Evolutionary conservation across 2,888 invertebrate genomes (phyloP), one percentile per base, ranked within the genome.

Genomic region (Cylloceria caligata): DNA sequence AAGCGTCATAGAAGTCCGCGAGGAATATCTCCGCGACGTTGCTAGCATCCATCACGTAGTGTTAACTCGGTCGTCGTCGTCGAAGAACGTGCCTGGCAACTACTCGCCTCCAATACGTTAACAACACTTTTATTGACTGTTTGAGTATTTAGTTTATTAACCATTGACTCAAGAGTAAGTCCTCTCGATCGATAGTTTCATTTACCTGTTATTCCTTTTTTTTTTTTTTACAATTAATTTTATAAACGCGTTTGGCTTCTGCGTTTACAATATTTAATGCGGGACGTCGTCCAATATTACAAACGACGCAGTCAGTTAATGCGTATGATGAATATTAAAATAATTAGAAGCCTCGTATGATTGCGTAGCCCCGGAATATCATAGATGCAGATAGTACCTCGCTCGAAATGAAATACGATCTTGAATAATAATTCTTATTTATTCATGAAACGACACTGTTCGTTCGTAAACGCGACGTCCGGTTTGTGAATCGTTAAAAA

Each of bases 131-230:
- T 49, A 6, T 64, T 52, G 67, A 39, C 36, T n/a, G 72, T 75
- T 57, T 45, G 49, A 55, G 57, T 42, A 67, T 75, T 79, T 67
- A 36, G 9, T 42, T 75, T 60, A 36, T 71, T 75, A 74, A 60
- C 65, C 69, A 57, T 34, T 73, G 69, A 64, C 36, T 60, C 9
- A 36, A 69, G 65, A 79, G 82, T 82, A 82, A 82, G 82, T 82
- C 65, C 49, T 64, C 21, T 24, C 2, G 27, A 74, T 82, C 68
- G 47, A 74, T 78, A 34, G 16, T 16, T 30, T 60, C 16, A 16
- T 7, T 60, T 30, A 52, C n/a, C 4, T 52, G 11, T 19, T 7
- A 1, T 21, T 47, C 39, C 42, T 30, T 16, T 39, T 49, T 13
- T 36, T 68, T 52, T 80, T 52, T 24, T 52, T 5, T 36, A 7